Evolutionary conservation across 1,140 invertebrate genomes (phyloP).

Genomic region (Cotesia chilonis): DNA sequence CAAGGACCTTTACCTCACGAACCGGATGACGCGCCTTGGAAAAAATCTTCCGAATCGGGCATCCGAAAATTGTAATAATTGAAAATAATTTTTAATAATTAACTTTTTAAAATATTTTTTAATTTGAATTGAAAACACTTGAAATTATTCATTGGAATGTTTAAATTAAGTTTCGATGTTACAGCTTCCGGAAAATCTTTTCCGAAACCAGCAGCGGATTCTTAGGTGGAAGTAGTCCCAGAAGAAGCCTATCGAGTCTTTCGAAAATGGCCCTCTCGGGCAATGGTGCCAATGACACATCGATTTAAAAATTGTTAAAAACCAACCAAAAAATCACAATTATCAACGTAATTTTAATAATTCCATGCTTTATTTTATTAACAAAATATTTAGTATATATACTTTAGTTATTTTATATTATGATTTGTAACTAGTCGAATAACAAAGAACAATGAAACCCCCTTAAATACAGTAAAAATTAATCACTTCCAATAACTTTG

Average conservation of each 20-base stretch:
- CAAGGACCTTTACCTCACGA: slow-evolving; percentile 95
- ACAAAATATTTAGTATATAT: no score
- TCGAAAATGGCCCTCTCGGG: slow-evolving; percentile 76
- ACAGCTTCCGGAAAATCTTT: slow-evolving; percentile 77
- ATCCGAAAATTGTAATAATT: slow-evolving; percentile 92
- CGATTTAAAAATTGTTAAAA: slow-evolving; percentile 39
- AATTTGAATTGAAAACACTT: not conserved
- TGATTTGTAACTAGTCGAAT: no score
- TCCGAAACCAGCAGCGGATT: slow-evolving; percentile 70
- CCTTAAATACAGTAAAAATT: no score
- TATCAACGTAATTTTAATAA: not conserved
- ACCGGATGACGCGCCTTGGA: slow-evolving; percentile 94
- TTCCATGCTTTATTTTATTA: no score
- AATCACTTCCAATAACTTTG: no score
- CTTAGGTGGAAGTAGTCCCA: slow-evolving; percentile 71
- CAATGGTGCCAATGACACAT: slow-evolving; percentile 61
- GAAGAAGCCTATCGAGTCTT: slow-evolving; percentile 75
- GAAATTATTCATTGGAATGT: not conserved
- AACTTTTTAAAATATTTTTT: not conserved
- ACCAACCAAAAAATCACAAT: not conserved
- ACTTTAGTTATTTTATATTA: no score
- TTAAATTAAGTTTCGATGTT: slow-evolving; percentile 36
- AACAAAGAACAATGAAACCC: no score
- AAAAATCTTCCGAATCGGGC: slow-evolving; percentile 81
- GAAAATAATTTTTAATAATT: slow-evolving; percentile 19